Percentiles rank a stretch among this genome's conserved stretches.
Conservation (phyloP, 2,888 invertebrate genomes). For the Tipula helvola region DNA sequence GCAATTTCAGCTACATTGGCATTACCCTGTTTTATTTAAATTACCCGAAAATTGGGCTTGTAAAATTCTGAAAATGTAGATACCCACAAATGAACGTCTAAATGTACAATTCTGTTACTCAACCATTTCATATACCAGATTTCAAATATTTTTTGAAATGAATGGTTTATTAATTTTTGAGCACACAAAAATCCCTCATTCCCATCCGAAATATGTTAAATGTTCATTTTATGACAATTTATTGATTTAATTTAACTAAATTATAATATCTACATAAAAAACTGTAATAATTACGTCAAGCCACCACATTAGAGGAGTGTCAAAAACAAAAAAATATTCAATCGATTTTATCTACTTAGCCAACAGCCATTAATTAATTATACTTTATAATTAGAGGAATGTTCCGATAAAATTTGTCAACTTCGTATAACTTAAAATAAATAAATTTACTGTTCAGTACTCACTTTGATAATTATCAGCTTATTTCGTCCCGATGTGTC, state of each 20-base stretch:
- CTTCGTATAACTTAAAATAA: neutral
- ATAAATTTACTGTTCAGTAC: too few species aligned
- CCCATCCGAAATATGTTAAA: too few species aligned
- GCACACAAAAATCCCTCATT: too few species aligned
- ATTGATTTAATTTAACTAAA: neutral
- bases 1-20: too few species aligned
- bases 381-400: neutral
- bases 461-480: neutral
- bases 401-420: neutral
- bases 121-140: too few species aligned
- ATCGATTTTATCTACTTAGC: neutral
- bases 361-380: neutral
- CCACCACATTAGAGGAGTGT: neutral
- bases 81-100: too few species aligned
- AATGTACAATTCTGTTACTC: too few species aligned
- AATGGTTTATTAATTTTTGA: too few species aligned
- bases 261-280: neutral
- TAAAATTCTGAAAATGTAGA: too few species aligned
- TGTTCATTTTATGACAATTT: neutral
- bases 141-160: too few species aligned
- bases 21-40: too few species aligned
- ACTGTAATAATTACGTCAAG: neutral
- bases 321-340: neutral
- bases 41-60: too few species aligned
- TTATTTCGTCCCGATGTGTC: neutral